phyloP scores from a whole-genome alignment of 2,888 invertebrate species.

The Cancer borealis region DNA sequence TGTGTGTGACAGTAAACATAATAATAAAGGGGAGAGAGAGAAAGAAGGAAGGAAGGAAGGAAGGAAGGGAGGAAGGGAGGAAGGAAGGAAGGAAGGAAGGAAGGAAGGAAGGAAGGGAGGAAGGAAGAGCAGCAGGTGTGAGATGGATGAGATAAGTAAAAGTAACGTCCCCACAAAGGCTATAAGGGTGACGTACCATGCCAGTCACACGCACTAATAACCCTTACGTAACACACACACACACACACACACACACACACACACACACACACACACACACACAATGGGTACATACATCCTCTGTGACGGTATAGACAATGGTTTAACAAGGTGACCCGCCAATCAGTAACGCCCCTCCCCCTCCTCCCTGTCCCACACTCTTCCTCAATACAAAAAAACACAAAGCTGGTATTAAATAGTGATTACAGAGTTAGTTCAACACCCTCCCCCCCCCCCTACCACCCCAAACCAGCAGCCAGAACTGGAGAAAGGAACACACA shows the following conservation, averaged over 20 bases:
- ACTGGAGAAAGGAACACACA: background rate
- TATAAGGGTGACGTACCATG: background rate
- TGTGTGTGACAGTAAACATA: background rate
- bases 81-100: slow-evolving; percentile 16
- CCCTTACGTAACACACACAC: background rate
- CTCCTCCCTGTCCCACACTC: background rate
- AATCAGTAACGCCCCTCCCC: background rate
- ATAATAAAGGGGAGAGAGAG: background rate
- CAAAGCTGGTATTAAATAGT: background rate
- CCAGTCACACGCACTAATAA: background rate
- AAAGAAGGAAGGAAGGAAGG: background rate
- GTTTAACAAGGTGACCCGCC: background rate
- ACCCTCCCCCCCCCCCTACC: background rate
- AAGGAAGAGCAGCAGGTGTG: background rate
- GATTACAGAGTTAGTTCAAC: background rate
- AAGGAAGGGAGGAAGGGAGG: background rate
- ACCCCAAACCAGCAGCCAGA: background rate
- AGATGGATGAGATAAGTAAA: background rate
- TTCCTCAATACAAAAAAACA: background rate
- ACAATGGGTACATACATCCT: background rate
- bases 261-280: slow-evolving; percentile 29
- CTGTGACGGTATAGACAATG: background rate
- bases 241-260: background rate
- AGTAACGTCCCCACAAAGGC: background rate
- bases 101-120: background rate